phyloP scores from a whole-genome alignment of 2,113 vertebrate species.

The Prietella phreatophila region DNA sequence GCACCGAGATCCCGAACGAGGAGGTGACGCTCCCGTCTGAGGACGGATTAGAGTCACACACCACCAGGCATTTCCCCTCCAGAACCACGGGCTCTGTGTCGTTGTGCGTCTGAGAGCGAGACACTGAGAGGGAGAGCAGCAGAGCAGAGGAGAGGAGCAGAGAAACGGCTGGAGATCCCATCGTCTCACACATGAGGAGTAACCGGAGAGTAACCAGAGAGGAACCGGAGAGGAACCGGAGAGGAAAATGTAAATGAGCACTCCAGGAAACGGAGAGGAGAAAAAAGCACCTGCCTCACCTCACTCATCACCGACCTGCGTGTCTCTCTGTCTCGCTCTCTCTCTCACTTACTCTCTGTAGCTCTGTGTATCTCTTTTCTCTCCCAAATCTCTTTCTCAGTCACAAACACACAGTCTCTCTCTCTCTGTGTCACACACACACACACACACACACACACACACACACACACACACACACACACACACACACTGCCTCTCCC shows the following conservation, averaged over 20 bases:
- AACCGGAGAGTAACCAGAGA: conserved; percentile 2
- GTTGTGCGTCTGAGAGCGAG: conserved; percentile 75
- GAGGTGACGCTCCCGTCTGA: conserved; percentile 83
- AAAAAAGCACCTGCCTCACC: conserved; percentile 45
- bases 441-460: neutral
- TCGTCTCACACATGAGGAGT: conserved; percentile 27
- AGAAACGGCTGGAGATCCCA: conserved; percentile 1
- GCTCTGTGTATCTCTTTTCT: neutral
- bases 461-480: conserved; percentile 28
- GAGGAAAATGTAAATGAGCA: conserved; percentile 39
- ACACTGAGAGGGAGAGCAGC: conserved; percentile 58
- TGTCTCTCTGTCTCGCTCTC: conserved; percentile 52
- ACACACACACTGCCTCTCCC: neutral
- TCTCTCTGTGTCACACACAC: no score
- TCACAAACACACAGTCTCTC: conserved; percentile 34
- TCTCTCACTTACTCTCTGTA: conserved; percentile 2
- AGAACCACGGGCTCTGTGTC: conserved; percentile 85
- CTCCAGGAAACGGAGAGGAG: conserved; percentile 38
- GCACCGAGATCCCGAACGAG: conserved; percentile 83
- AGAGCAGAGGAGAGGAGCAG: conserved; percentile 41
- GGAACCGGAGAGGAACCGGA: conserved; percentile 25
- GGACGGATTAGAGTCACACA: conserved; percentile 85
- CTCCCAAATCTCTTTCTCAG: neutral
- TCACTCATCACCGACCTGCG: conserved; percentile 41
- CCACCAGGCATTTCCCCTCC: conserved; percentile 86